Base-by-base conservation (phyloP, 1,140 invertebrate genomes). In the Lordiphosa collinella region DNA sequence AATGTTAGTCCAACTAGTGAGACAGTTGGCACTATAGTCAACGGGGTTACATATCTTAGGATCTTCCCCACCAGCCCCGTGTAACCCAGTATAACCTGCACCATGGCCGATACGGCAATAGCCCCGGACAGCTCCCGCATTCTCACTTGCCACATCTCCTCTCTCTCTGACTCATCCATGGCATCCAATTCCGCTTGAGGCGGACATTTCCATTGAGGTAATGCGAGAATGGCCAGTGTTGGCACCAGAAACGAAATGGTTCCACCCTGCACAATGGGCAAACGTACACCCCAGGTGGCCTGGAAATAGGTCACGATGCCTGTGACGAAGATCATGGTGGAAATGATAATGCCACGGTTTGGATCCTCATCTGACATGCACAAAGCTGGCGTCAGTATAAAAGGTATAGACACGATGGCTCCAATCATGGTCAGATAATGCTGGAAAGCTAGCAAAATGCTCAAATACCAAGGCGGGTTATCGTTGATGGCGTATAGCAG, bases 401-500 rank as follows among this genome's bases (percentile, higher is more conserved):
- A 95, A 0, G 96, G 95, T 55, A 96, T 95, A 1, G 95, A 93
- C 0, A 97, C 94, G 22, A 96, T 96, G 0, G 94, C 94, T 0
- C 95, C 95, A 32, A 97, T 95, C 94, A 96, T 96, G 0, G 95
- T 96, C 51, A 97, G 88, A 84, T 96, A 97, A 86, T 97, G 95
- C 94, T 97, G 90, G 13, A 97, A 89, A 31, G 95, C 95, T 89
- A 96, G 93, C 65, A 96, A 93, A 46, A 96, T 91, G 62, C 94
- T 94, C 0, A 96, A 89, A 86, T 96, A 95, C 94, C 94, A 95
- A 0, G 95, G 93, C 8, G 96, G 96, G 22, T 91, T 89, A 73
- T 97, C 95, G 44, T 96, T 94, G 14, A 97, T 94, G 13, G 92
- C 93, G 84, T 96, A 97, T 0, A 88, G 56, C 32, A 88, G 48